phyloP scores from a whole-genome alignment of 2,797 vertebrate genomes.

The Aulostomus chinensis region DNA sequence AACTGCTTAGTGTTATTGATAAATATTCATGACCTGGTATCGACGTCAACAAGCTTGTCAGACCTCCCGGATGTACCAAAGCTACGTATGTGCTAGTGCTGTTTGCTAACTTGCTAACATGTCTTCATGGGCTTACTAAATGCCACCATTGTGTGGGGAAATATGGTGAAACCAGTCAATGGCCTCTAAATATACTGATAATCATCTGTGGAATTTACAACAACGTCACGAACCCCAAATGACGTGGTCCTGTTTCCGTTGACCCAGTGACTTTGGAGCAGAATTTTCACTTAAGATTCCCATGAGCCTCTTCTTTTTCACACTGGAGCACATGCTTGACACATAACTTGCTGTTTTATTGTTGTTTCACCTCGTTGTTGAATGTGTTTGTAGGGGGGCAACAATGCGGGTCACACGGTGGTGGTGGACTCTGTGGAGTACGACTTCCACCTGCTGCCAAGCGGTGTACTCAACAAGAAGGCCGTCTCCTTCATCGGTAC shows the following conservation, averaged over 20 bases:
- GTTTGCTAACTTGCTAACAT: neutral
- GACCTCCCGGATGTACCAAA: constrained; percentile 56
- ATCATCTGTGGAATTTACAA: no score
- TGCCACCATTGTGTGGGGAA: fast-evolving
- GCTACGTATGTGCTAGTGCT: constrained; percentile 26
- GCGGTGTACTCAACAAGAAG: constrained; percentile 85
- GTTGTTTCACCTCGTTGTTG: no score
- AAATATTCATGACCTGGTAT: constrained; percentile 26
- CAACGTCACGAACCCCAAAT: no score
- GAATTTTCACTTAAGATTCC: no score
- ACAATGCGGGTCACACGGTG: constrained; percentile 86
- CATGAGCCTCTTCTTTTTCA: no score
- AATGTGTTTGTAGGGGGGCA: constrained; percentile 79
- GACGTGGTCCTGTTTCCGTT: no score
- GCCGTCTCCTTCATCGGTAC: constrained; percentile 84
- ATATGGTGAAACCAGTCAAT: no score
- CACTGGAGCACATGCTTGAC: no score
- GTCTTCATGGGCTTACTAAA: neutral
- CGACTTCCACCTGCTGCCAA: constrained; percentile 85
- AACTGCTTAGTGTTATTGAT: neutral
- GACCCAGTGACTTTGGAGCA: no score
- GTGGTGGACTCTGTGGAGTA: constrained; percentile 86
- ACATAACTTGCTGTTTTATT: neutral
- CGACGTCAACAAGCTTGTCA: constrained; percentile 42
- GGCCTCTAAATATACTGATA: no score